Evolutionary conservation across 2,113 vertebrate genomes (phyloP).

Genomic region (Ctenodactylus gundi): DNA sequence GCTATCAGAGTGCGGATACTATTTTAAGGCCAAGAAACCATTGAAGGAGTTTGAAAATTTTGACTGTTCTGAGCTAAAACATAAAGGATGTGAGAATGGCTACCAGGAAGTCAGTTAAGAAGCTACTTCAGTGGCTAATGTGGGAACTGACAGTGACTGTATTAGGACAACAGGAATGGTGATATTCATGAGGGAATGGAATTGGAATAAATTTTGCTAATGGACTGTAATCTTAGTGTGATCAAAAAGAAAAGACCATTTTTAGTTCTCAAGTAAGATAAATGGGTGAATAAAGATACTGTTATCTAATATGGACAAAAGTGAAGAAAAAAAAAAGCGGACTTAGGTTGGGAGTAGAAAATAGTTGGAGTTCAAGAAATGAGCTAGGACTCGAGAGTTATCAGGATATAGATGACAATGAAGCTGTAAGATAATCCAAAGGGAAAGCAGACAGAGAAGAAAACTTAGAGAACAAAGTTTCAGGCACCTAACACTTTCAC

Average conservation of each 20-base stretch:
- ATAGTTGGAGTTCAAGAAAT: neutral
- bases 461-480: neutral
- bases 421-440: neutral
- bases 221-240: neutral
- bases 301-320: neutral
- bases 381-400: neutral
- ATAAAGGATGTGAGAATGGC: neutral
- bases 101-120: neutral
- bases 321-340: neutral
- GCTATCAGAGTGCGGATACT: neutral
- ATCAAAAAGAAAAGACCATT: slow-evolving; percentile 25
- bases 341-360: neutral
- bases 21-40: neutral
- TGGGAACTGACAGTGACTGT: neutral
- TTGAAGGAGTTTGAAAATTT: neutral
- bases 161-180: neutral
- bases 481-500: neutral
- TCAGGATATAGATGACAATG: neutral
- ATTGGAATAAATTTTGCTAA: slow-evolving; percentile 12
- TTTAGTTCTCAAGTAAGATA: neutral
- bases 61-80: neutral
- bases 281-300: neutral
- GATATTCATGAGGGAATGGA: neutral
- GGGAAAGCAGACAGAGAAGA: neutral
- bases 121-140: neutral